These are phyloP conservation scores for Eumeta japonica DNA, from an alignment of 1,140 invertebrate species.

Conservation along the genomic window DNA sequence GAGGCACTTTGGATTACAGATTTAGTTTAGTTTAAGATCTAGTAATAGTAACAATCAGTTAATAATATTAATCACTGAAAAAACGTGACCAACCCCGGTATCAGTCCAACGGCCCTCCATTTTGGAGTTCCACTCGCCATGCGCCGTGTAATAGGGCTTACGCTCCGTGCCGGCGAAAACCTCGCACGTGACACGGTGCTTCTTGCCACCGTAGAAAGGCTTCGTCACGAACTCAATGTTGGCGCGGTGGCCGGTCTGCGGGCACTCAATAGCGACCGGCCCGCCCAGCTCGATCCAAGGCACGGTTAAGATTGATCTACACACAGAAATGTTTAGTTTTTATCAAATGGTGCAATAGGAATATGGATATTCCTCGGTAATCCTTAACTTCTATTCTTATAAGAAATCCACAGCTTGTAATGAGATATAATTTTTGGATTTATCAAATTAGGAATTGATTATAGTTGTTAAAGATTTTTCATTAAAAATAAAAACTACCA, in stretches of 20 bases:
- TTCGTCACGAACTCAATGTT: slow-evolving; percentile 93
- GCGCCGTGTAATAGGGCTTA: slow-evolving; percentile 83
- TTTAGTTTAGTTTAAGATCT: slow-evolving; percentile 4
- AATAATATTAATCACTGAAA: not conserved
- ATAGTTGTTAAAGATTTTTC: no score
- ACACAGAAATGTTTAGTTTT: no score
- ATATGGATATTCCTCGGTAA: no score
- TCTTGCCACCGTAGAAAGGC: slow-evolving; percentile 95
- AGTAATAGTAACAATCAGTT: no score
- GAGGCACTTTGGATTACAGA: slow-evolving; percentile 1
- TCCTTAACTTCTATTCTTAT: no score
- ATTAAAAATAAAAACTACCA: no score
- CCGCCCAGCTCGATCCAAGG: slow-evolving; percentile 98
- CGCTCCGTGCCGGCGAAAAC: slow-evolving; percentile 77
- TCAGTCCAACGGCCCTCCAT: slow-evolving; percentile 88
- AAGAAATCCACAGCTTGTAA: no score
- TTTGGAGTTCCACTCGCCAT: slow-evolving; percentile 94
- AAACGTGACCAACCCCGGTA: slow-evolving; percentile 61
- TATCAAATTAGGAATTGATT: no score
- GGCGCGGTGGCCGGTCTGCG: slow-evolving; percentile 85
- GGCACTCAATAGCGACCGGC: slow-evolving; percentile 81
- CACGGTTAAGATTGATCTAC: slow-evolving; percentile 87
- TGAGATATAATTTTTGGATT: no score
- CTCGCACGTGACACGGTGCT: slow-evolving; percentile 86
- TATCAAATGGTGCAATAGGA: no score